Evolutionary conservation across 1,140 invertebrate genomes (phyloP).

Genomic region (Brachionus manjavacas): DNA sequence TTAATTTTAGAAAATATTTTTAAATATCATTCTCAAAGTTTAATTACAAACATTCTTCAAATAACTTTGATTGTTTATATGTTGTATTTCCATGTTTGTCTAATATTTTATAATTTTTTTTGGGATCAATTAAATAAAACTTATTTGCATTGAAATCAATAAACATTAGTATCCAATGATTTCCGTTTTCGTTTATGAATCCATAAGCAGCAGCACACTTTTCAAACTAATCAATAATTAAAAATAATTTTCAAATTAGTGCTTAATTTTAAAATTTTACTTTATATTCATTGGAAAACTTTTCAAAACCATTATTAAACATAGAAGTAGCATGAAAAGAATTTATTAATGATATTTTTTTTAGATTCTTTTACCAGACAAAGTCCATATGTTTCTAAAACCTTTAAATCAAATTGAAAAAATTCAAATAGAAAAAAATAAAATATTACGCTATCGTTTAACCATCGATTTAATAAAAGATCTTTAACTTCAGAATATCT

Average conservation of each 20-base stretch:
- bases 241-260: not conserved
- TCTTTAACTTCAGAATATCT: not conserved
- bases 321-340: not conserved
- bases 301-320: not conserved
- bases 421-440: not conserved
- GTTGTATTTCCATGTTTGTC: not conserved
- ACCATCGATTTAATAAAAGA: not conserved
- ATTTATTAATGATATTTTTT: too few species aligned
- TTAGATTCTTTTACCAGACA: too few species aligned
- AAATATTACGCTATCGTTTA: not conserved
- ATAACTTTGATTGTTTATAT: not conserved
- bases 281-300: not conserved
- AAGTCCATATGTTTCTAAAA: too few species aligned
- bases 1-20: not conserved
- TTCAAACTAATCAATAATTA: not conserved
- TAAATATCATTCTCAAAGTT: not conserved
- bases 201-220: not conserved
- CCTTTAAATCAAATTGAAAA: not conserved
- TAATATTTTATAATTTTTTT: not conserved
- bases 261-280: not conserved
- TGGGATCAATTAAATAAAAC: not conserved
- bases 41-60: not conserved
- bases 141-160: not conserved
- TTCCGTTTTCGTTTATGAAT: not conserved
- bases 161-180: not conserved